Percentiles rank a stretch among this genome's conserved stretches.
These are phyloP conservation scores for Clangula hyemalis DNA, from an alignment of 2,797 vertebrate genomes.

Conservation along the genomic window DNA sequence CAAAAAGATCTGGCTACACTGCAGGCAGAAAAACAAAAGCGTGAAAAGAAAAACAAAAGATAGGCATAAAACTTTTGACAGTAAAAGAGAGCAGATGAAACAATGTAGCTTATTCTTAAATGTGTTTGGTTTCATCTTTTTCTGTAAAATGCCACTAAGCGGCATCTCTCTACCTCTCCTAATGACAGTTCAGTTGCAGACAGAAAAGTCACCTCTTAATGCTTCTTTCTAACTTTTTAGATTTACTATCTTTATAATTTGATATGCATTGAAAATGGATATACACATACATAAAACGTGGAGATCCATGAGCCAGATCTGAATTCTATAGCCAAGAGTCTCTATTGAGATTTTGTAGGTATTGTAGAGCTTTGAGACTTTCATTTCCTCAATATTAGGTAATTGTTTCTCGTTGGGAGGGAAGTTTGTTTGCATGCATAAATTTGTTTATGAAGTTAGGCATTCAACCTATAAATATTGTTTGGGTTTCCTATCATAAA, in stretches of 20 bases:
- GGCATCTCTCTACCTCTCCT: neutral
- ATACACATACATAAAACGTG: neutral
- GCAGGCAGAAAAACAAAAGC: constrained; percentile 16
- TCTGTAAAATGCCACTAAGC: neutral
- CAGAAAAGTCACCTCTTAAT: constrained; percentile 7
- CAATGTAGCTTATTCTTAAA: neutral
- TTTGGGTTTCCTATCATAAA: neutral
- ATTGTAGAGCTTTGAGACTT: neutral
- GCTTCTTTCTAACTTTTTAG: neutral
- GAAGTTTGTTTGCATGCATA: neutral
- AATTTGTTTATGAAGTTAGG: neutral
- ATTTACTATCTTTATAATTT: constrained; percentile 19
- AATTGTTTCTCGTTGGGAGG: neutral
- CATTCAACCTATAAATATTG: neutral
- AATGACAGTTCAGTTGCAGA: neutral
- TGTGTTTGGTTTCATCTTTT: neutral
- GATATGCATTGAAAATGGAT: constrained; percentile 8
- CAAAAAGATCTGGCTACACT: constrained; percentile 26
- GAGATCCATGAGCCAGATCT: neutral
- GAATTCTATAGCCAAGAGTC: neutral
- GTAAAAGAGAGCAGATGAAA: neutral
- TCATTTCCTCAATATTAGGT: neutral
- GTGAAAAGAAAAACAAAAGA: constrained; percentile 19
- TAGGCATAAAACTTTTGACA: constrained; percentile 7
- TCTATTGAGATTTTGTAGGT: neutral